Evolutionary conservation across 2,113 vertebrate genomes (phyloP).

Genomic region (Sminthopsis crassicaudata): DNA sequence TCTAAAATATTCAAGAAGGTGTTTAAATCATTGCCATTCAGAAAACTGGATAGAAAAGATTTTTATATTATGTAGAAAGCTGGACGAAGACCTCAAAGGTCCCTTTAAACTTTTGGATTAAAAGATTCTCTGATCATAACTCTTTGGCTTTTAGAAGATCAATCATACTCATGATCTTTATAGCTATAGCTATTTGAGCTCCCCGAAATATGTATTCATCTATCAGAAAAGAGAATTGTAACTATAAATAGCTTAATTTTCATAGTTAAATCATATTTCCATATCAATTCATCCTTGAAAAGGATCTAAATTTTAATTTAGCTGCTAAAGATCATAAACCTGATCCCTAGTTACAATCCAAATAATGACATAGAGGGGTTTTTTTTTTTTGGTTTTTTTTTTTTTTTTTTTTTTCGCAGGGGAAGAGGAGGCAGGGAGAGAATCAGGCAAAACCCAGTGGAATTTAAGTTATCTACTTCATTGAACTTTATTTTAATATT

Average conservation of each 20-base stretch:
- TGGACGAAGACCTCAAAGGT: not conserved
- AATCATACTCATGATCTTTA: not conserved
- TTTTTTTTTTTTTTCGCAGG: not conserved
- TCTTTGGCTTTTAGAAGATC: not conserved
- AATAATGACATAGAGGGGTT: conserved; percentile 8
- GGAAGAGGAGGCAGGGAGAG: not conserved
- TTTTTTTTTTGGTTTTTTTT: not conserved
- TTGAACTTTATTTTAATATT: conserved; percentile 25
- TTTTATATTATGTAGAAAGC: not conserved
- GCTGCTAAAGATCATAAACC: not conserved
- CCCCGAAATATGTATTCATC: not conserved
- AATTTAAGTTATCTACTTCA: conserved; percentile 16
- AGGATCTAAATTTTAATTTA: not conserved
- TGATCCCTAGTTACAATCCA: not conserved
- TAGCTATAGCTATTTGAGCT: not conserved
- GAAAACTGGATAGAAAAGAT: not conserved
- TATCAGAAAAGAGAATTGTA: not conserved
- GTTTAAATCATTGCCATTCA: not conserved
- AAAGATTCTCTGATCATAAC: not conserved
- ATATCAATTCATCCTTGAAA: not conserved
- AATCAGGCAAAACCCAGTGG: not conserved
- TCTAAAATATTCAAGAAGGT: not conserved
- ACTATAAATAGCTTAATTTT: not conserved
- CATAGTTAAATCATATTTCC: not conserved
- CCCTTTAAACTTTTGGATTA: not conserved